phyloP scores from a whole-genome alignment of 2,888 invertebrate genomes.

The Rhamnusium bicolor region DNA sequence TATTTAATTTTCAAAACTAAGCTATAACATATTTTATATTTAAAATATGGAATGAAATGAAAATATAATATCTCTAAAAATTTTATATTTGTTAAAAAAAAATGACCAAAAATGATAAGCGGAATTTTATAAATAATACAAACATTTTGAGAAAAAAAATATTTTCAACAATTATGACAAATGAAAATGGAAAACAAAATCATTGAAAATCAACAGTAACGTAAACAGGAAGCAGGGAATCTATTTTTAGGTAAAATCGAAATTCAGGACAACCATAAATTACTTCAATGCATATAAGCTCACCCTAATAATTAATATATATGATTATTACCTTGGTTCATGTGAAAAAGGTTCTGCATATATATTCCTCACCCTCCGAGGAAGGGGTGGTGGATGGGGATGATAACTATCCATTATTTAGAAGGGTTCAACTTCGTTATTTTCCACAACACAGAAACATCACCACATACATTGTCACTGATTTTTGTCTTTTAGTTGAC shows the following conservation, averaged over 20 bases:
- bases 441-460: constrained; percentile 62
- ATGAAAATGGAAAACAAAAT: no score
- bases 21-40: no score
- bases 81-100: no score
- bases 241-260: constrained; percentile 8
- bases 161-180: no score
- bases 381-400: constrained; percentile 77
- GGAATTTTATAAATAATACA: no score
- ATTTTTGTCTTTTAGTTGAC: neutral
- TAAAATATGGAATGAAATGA: no score
- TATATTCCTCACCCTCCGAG: constrained; percentile 78
- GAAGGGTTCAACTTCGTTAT: constrained; percentile 46
- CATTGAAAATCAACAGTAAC: neutral
- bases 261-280: constrained; percentile 5
- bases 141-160: no score
- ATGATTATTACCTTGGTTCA: constrained; percentile 68
- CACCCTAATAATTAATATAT: constrained; percentile 42
- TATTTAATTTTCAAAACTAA: no score
- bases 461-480: constrained; percentile 50
- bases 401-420: constrained; percentile 77
- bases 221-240: neutral
- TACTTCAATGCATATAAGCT: neutral
- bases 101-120: no score
- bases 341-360: constrained; percentile 80
- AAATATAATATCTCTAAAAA: no score